Evolutionary conservation across 1,140 invertebrate genomes (phyloP).

Genomic region (Drosophila orosa): DNA sequence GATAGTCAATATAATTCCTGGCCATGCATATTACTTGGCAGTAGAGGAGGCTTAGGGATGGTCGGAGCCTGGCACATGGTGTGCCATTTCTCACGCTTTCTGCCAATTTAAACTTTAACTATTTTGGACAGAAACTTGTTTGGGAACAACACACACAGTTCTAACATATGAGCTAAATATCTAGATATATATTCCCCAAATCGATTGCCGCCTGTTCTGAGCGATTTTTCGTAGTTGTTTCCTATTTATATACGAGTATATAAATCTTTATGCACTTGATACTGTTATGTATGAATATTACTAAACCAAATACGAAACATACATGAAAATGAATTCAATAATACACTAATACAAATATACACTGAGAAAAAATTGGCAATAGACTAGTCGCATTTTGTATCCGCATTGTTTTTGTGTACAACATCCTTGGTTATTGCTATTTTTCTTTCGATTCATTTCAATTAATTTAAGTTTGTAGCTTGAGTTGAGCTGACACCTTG

Average conservation of each 20-base stretch:
- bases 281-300: constrained; percentile 67
- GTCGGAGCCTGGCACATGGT: constrained; percentile 50
- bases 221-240: constrained; percentile 63
- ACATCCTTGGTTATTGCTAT: constrained; percentile 18
- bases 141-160: constrained; percentile 1
- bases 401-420: constrained; percentile 38
- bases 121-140: constrained; percentile 70
- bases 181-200: not conserved
- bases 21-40: constrained; percentile 52
- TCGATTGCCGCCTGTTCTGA: constrained; percentile 58
- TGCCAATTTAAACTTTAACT: constrained; percentile 68
- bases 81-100: constrained; percentile 69
- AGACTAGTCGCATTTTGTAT: constrained; percentile 77
- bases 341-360: constrained; percentile 81
- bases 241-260: constrained; percentile 37
- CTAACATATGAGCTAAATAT: not conserved
- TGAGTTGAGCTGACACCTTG: constrained; percentile 2
- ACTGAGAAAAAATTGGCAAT: constrained; percentile 84
- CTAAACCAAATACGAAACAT: constrained; percentile 63
- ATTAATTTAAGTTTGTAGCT: not conserved
- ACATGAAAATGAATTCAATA: constrained; percentile 42
- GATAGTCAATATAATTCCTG: constrained; percentile 78
- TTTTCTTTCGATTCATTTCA: not conserved
- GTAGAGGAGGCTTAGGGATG: constrained; percentile 9
- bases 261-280: constrained; percentile 61